Conservation (phyloP, 2,113 vertebrate genomes). For the Phalacrocorax pelagicus region DNA sequence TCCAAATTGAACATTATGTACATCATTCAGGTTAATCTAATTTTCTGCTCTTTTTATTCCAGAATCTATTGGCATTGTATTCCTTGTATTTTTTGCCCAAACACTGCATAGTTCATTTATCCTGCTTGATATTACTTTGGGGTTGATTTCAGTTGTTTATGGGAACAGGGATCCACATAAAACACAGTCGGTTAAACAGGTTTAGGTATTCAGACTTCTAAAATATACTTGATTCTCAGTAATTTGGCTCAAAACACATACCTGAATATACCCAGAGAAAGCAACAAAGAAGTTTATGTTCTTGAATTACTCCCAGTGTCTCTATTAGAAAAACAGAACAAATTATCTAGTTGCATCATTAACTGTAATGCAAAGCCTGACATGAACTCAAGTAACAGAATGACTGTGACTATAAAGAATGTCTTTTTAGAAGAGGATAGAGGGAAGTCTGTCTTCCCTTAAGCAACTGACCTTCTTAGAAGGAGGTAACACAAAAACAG, state of each 20-base stretch:
- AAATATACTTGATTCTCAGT: not conserved
- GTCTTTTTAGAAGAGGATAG: not conserved
- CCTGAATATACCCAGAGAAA: not conserved
- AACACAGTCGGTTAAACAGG: not conserved
- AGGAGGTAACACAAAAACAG: not conserved
- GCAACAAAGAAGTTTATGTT: not conserved
- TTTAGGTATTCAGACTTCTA: not conserved
- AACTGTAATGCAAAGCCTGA: not conserved
- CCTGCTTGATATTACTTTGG: not conserved
- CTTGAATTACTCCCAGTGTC: not conserved
- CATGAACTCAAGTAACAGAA: not conserved
- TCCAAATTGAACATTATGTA: not conserved
- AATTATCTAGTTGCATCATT: not conserved
- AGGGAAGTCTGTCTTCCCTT: not conserved
- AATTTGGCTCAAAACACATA: not conserved
- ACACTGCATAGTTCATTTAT: not conserved
- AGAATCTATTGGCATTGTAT: not conserved
- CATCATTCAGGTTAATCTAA: not conserved
- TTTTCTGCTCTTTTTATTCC: not conserved
- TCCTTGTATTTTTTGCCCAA: not conserved
- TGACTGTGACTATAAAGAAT: not conserved
- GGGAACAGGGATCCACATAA: not conserved
- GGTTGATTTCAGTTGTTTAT: not conserved
- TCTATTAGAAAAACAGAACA: not conserved
- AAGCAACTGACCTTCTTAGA: not conserved